A percentile compares a stretch with the other conserved stretches of the same genome.
Evolutionary conservation across 2,888 invertebrate species (phyloP).

Genomic region (Odiellus spinosus): DNA sequence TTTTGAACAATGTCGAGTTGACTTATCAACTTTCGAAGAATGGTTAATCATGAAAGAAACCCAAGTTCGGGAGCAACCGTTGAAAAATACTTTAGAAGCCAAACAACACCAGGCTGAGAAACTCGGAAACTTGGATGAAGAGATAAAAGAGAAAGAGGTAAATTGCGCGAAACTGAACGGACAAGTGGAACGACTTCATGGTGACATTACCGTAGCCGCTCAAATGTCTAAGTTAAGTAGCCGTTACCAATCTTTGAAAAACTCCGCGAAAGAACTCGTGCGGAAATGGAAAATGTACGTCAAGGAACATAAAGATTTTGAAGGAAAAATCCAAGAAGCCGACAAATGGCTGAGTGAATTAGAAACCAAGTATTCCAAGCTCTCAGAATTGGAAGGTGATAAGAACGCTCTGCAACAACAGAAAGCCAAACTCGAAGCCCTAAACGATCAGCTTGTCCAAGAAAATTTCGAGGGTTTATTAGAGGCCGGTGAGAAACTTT

Average conservation of each 20-base stretch:
- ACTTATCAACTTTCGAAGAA: slow-evolving; percentile 55
- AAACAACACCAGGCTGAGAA: slow-evolving; percentile 63
- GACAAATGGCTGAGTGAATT: slow-evolving; percentile 56
- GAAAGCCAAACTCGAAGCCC: slow-evolving; percentile 34
- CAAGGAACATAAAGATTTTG: slow-evolving; percentile 66
- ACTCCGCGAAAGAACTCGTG: slow-evolving; percentile 51
- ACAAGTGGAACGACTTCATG: slow-evolving; percentile 51
- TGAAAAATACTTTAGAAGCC: slow-evolving; percentile 66
- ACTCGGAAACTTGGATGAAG: slow-evolving; percentile 50
- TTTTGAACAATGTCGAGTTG: slow-evolving; percentile 63
- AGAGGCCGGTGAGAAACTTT: slow-evolving; percentile 77
- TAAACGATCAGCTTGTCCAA: slow-evolving; percentile 60
- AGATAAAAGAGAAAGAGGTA: slow-evolving; percentile 47
- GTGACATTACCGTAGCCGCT: slow-evolving; percentile 53
- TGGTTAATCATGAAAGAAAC: slow-evolving; percentile 77
- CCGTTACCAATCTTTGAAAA: slow-evolving; percentile 63
- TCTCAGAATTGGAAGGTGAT: slow-evolving; percentile 72
- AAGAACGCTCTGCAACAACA: slow-evolving; percentile 46
- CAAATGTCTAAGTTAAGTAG: slow-evolving; percentile 61
- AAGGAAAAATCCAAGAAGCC: slow-evolving; percentile 53
- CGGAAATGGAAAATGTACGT: slow-evolving; percentile 67
- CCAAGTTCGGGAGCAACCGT: slow-evolving; percentile 70
- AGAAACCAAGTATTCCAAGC: slow-evolving; percentile 53
- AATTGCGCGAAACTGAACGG: slow-evolving; percentile 51
- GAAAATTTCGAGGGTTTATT: slow-evolving; percentile 69